These are phyloP conservation scores for Psammodynastes pulverulentus DNA, from an alignment of 2,113 vertebrate genomes.

Conservation along the genomic window DNA sequence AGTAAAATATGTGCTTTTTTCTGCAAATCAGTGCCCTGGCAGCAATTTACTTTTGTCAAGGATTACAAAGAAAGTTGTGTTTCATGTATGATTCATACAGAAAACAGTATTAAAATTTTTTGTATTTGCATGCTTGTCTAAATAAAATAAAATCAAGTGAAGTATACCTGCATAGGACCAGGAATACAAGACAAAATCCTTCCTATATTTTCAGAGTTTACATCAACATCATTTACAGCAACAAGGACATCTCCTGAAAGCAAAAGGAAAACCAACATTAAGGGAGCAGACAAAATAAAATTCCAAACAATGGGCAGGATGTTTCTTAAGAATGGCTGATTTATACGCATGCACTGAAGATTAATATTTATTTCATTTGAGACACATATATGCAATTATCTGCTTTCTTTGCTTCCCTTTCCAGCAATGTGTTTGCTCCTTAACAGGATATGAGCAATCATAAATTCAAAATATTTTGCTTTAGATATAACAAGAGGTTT, in stretches of 20 bases:
- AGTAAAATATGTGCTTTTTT: background rate
- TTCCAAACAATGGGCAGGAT: background rate
- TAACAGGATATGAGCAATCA: background rate
- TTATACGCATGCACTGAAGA: background rate
- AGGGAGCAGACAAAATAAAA: background rate
- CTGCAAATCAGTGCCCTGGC: background rate
- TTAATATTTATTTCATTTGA: background rate
- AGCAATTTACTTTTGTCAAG: background rate
- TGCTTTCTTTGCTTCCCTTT: background rate
- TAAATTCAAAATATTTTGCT: background rate
- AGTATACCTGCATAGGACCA: conserved; percentile 87
- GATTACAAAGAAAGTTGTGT: background rate
- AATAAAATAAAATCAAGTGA: background rate
- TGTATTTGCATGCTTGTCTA: background rate
- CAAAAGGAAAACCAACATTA: conserved; percentile 32
- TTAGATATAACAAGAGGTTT: background rate
- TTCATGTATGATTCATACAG: background rate
- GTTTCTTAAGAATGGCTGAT: background rate
- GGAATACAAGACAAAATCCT: conserved; percentile 92
- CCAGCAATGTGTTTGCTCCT: background rate
- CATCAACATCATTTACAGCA: conserved; percentile 94
- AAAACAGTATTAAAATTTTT: background rate
- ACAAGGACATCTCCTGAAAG: conserved; percentile 85
- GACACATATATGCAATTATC: background rate
- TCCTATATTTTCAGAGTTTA: conserved; percentile 92